Evolutionary conservation across 2,113 vertebrate species (phyloP), one percentile per base, ranked within the genome.

Genomic region (Nyctereutes procyonoides): DNA sequence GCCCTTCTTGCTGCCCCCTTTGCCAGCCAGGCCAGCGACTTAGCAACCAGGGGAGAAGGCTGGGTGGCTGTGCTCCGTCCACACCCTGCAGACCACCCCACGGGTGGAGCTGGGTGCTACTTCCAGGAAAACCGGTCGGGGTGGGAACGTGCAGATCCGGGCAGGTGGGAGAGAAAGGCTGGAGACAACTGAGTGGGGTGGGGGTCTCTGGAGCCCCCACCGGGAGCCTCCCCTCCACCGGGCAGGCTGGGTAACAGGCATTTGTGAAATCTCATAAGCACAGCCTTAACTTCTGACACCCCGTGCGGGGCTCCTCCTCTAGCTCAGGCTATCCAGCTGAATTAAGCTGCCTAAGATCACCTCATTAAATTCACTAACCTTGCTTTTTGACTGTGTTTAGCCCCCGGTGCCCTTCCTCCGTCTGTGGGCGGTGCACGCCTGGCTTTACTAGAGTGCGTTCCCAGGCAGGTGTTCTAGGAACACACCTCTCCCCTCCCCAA

Each of bases 351-450:
- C 76, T 83, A 76, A 93, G 4, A 97, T 92, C 93, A 87, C 53
- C 86, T 97, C 92, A 95, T 96, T 97, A 97, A 80, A 92, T 82
- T 76, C 86, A 65, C 93, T 96, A 96, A 97, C 96, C 94, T 96
- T 63, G 96, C 90, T 82, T 95, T 94, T 86, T 32, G 0, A 77
- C 73, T 38, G 60, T 28, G 16, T 69, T 97, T 95, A 98, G 92
- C 87, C 95, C 74, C 79, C 6, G 32, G 97, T 90, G 92, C 95
- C 94, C 92, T 91, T 79, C 81, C 84, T 93, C 91, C 8, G 93
- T 90, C 88, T 65, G 81, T 38, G 92, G 97, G 95, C 90, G 87
- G 87, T 30, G 63, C 20, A 22, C 0, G 1, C 19, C 91, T 95
- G 94, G 90, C 60, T 12, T 38, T 60, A 10, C 80, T 65, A 11